phyloP scores from a whole-genome alignment of 2,113 vertebrate species.

The Oceanodroma tethys region DNA sequence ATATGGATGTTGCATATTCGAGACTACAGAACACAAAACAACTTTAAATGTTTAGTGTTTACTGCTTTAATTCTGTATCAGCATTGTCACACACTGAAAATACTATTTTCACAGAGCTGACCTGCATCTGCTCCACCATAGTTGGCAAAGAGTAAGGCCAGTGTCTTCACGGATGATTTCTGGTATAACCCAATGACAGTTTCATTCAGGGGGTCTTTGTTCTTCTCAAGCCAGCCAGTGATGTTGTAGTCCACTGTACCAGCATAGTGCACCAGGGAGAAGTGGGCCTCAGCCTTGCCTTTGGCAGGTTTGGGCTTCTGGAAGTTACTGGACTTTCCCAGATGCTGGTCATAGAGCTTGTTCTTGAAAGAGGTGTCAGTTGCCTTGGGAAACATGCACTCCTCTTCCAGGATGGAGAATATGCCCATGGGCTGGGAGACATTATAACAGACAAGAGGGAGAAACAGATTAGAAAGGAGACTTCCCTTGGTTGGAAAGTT shows the following conservation, averaged over 20 bases:
- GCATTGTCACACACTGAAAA: not conserved
- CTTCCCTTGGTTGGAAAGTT: not conserved
- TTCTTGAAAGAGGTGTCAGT: constrained; percentile 82
- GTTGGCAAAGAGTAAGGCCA: constrained; percentile 70
- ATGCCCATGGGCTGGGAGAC: not conserved
- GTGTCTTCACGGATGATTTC: constrained; percentile 79
- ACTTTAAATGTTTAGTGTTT: not conserved
- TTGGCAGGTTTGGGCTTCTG: constrained; percentile 83
- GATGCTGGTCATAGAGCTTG: constrained; percentile 86
- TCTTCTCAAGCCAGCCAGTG: constrained; percentile 86
- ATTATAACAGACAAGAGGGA: not conserved
- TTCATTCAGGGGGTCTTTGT: constrained; percentile 88
- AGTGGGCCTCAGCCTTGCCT: constrained; percentile 80
- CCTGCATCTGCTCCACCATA: constrained; percentile 35
- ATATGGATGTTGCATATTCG: not conserved
- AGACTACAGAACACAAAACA: not conserved
- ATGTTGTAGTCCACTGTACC: constrained; percentile 77
- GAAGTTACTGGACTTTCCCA: constrained; percentile 83
- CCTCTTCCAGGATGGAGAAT: constrained; percentile 82
- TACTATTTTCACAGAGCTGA: not conserved
- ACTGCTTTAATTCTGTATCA: not conserved
- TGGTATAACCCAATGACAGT: constrained; percentile 81
- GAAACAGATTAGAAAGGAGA: not conserved
- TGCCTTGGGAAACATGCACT: constrained; percentile 88
- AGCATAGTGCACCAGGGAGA: constrained; percentile 79